phyloP scores from a whole-genome alignment of 1,140 invertebrate genomes.

The Oppia nitens region DNA sequence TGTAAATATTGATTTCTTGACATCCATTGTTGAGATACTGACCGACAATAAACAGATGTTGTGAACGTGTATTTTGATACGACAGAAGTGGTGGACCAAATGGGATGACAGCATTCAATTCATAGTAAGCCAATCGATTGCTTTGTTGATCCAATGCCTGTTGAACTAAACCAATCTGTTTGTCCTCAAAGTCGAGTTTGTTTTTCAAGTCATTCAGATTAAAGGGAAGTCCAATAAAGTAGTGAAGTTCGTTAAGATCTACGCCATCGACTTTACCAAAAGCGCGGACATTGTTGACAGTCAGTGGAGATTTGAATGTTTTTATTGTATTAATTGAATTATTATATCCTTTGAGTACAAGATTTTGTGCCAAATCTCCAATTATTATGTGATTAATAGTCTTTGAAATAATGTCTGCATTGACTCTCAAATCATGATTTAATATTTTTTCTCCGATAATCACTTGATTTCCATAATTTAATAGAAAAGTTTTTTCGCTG shows the following conservation, averaged over 20 bases:
- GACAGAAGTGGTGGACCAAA: background rate
- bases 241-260: background rate
- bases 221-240: background rate
- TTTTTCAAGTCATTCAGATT: background rate
- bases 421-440: constrained; percentile 2
- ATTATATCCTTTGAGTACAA: background rate
- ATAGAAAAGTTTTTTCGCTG: constrained; percentile 8
- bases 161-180: background rate
- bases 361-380: background rate
- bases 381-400: background rate
- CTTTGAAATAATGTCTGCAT: background rate
- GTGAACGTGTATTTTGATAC: background rate
- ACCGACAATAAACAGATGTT: background rate
- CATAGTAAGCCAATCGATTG: background rate
- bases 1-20: background rate
- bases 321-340: background rate
- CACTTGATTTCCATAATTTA: constrained; percentile 14
- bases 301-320: background rate
- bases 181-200: background rate
- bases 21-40: background rate
- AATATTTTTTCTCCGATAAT: constrained; percentile 14
- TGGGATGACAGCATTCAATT: background rate
- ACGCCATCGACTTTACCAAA: background rate
- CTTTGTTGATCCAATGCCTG: background rate
- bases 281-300: background rate